phyloP scores from a whole-genome alignment of 2,888 invertebrate genomes.

The Seladonia tumulorum region DNA sequence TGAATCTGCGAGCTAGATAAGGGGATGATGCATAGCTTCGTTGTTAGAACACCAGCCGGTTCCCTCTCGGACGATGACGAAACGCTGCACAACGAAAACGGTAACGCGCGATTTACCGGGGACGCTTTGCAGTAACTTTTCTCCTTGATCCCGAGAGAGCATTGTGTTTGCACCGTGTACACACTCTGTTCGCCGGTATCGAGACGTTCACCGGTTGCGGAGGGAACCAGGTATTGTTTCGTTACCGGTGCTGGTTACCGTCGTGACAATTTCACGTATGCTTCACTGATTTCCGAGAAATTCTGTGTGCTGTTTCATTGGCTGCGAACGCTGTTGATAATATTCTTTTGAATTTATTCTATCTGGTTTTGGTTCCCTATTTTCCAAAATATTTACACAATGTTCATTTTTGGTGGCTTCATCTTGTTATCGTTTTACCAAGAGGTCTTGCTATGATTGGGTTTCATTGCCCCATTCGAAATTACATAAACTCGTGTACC shows the following conservation, averaged over 20 bases:
- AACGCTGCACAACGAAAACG: slow-evolving; percentile 50
- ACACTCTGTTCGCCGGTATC: background rate
- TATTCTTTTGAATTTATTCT: background rate
- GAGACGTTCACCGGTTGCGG: background rate
- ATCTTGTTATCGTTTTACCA: background rate
- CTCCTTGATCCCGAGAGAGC: background rate
- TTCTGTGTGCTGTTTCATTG: background rate
- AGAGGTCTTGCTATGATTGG: too few relatives aligned
- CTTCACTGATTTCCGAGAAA: background rate
- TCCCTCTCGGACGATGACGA: slow-evolving; percentile 57
- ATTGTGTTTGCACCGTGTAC: background rate
- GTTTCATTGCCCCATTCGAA: too few relatives aligned
- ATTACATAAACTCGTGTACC: too few relatives aligned
- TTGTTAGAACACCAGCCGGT: slow-evolving; percentile 56
- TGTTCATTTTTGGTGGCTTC: background rate
- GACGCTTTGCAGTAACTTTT: slow-evolving; percentile 23
- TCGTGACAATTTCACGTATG: background rate
- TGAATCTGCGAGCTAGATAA: slow-evolving; percentile 77
- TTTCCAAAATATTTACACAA: background rate
- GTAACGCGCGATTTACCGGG: slow-evolving; percentile 60
- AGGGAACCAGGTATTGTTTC: background rate
- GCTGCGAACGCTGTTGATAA: background rate
- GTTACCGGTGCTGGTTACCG: background rate
- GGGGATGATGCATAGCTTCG: slow-evolving; percentile 75
- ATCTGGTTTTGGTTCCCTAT: background rate